Conservation (phyloP, 30 jellyfish, hydroid and myxozoan genomes). For the Euphysa ruthae region DNA sequence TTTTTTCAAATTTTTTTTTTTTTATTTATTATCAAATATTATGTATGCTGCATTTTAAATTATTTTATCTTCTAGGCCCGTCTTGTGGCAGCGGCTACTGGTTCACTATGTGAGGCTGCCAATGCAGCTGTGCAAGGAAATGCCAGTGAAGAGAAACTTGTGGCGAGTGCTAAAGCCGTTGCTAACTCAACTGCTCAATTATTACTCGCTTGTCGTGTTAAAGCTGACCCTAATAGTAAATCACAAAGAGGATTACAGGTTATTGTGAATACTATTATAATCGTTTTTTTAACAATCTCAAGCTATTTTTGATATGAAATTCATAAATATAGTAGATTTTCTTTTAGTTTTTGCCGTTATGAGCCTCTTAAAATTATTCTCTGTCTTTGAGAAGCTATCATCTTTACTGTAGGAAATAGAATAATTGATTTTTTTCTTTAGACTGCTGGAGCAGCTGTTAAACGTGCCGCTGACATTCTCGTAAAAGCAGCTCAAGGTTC, state of each 20-base stretch:
- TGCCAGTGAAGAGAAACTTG: constrained; percentile 95
- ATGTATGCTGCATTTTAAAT: neutral
- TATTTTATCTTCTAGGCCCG: constrained; percentile 59
- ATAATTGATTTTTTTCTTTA: too few relatives aligned
- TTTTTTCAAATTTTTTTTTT: neutral
- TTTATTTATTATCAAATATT: neutral
- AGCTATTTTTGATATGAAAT: too few relatives aligned
- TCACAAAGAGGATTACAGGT: constrained; percentile 90
- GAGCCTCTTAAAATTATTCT: too few relatives aligned
- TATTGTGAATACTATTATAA: too few relatives aligned
- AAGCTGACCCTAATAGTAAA: constrained; percentile 96
- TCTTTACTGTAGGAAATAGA: too few relatives aligned
- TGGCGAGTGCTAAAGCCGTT: constrained; percentile 96
- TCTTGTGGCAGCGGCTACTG: constrained; percentile 98
- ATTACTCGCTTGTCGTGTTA: constrained; percentile 88
- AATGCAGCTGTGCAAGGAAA: constrained; percentile 99
- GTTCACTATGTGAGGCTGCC: constrained; percentile 99
- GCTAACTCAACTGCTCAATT: constrained; percentile 97
- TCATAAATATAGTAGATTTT: too few relatives aligned
- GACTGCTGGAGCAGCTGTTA: constrained; percentile 97
- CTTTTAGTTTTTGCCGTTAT: too few relatives aligned
- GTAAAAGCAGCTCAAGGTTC: constrained; percentile 98
- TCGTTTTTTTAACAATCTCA: too few relatives aligned
- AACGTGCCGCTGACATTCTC: constrained; percentile 91
- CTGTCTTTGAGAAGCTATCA: too few relatives aligned